Percentiles rank a stretch among this genome's conserved stretches.
phyloP scores from a whole-genome alignment of 2,113 vertebrate genomes.

The Otus sunia region DNA sequence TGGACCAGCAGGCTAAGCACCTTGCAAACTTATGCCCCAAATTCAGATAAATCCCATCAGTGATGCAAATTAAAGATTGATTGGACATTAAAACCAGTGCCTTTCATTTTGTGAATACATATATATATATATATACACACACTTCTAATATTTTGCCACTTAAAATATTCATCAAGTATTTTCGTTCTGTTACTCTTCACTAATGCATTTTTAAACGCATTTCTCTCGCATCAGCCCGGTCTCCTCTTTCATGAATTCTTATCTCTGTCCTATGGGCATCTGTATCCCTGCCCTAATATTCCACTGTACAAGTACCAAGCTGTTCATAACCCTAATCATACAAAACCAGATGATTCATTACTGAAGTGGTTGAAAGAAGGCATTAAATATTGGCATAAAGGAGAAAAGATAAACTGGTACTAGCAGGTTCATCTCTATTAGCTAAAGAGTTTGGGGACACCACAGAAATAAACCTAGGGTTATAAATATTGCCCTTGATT shows the following conservation, averaged over 20 bases:
- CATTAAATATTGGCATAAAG: slow-evolving; percentile 27
- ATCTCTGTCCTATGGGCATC: slow-evolving; percentile 48
- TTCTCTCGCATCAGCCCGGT: not conserved
- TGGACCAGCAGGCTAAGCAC: not conserved
- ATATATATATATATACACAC: not conserved
- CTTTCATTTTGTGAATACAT: not conserved
- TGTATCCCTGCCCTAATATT: slow-evolving; percentile 28
- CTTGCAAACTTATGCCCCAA: not conserved
- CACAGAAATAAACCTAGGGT: not conserved
- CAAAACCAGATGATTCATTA: slow-evolving; percentile 27
- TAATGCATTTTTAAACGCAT: not conserved
- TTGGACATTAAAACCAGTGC: not conserved
- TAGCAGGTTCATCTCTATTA: slow-evolving; percentile 27
- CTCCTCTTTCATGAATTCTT: slow-evolving; percentile 38
- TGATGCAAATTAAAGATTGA: not conserved
- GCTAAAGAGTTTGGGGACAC: not conserved
- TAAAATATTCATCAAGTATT: slow-evolving; percentile 34
- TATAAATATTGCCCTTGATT: not conserved
- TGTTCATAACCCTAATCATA: slow-evolving; percentile 30
- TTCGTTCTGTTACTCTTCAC: slow-evolving; percentile 15
- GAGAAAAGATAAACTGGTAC: slow-evolving; percentile 21
- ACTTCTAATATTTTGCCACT: not conserved
- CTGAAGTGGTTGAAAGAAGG: slow-evolving; percentile 28
- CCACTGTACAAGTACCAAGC: not conserved
- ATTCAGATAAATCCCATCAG: not conserved